phyloP scores from a whole-genome alignment of 2,888 invertebrate species.

The Druceiella hillmani region DNA sequence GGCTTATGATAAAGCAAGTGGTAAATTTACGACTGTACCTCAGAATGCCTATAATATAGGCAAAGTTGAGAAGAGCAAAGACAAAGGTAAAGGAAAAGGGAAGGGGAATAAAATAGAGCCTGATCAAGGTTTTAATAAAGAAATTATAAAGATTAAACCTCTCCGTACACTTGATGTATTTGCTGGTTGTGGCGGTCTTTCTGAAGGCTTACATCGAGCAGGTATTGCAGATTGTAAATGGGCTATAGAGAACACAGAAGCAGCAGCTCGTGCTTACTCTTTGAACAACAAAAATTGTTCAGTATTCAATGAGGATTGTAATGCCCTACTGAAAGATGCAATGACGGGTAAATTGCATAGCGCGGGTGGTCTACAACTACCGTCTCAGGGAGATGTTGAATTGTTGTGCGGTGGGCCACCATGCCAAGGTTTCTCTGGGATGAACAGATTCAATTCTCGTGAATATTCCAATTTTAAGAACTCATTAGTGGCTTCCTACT shows the following conservation, averaged over 20 bases:
- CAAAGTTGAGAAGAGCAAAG: conserved; percentile 55
- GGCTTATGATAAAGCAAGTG: conserved; percentile 54
- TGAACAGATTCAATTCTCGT: conserved; percentile 81
- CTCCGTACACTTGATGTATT: conserved; percentile 74
- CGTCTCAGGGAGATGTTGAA: conserved; percentile 75
- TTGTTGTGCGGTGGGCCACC: conserved; percentile 82
- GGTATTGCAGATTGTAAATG: conserved; percentile 66
- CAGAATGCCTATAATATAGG: conserved; percentile 54
- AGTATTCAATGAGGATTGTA: conserved; percentile 82
- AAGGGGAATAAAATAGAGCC: conserved; percentile 44
- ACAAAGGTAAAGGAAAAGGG: conserved; percentile 63
- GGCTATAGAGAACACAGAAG: conserved; percentile 76
- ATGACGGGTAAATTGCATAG: conserved; percentile 56
- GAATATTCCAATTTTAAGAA: conserved; percentile 84
- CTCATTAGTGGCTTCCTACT: conserved; percentile 73
- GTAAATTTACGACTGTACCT: conserved; percentile 58
- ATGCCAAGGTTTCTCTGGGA: conserved; percentile 85
- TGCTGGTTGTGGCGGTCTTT: conserved; percentile 81
- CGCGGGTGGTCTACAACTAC: conserved; percentile 52
- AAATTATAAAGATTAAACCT: conserved; percentile 41
- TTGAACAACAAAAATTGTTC: conserved; percentile 67
- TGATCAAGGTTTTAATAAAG: too few species aligned
- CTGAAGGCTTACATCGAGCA: conserved; percentile 65
- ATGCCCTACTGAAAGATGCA: conserved; percentile 60
- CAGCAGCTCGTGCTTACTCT: conserved; percentile 74